A percentile compares a stretch with the other conserved stretches of the same genome.
Conservation (phyloP, 2,888 invertebrate species). For the Sinotaia quadrata region DNA sequence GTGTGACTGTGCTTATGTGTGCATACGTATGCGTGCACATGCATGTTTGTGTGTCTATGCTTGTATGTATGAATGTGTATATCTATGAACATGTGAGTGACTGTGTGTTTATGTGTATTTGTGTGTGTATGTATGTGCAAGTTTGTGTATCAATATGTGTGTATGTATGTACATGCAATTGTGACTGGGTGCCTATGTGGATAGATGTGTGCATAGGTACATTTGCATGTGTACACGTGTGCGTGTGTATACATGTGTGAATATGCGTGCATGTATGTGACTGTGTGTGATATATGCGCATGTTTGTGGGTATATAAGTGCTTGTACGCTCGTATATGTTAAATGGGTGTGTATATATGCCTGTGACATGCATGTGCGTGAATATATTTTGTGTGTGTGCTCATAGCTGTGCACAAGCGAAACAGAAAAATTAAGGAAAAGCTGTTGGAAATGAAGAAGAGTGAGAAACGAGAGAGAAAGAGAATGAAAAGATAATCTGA, state of each 20-base stretch:
- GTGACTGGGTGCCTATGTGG: background rate
- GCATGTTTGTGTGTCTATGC: background rate
- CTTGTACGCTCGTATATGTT: background rate
- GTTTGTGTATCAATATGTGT: slow-evolving; percentile 1
- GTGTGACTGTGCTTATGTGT: slow-evolving; percentile 8
- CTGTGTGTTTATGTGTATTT: background rate
- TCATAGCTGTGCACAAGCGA: background rate
- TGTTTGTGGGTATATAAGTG: background rate
- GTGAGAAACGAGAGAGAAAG: too few relatives aligned
- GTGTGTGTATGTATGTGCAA: background rate
- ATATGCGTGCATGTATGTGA: background rate
- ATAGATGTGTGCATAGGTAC: background rate
- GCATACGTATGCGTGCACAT: background rate
- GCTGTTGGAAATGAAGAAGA: too few relatives aligned
- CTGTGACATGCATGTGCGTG: background rate
- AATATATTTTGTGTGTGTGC: background rate
- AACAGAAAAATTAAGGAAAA: too few relatives aligned
- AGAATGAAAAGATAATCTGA: too few relatives aligned
- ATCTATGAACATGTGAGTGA: too few relatives aligned
- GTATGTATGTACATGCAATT: background rate
- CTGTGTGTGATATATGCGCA: background rate
- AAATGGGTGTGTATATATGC: background rate
- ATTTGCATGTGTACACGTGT: background rate
- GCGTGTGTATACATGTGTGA: background rate
- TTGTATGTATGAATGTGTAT: too few relatives aligned